Conservation (phyloP, 2,797 vertebrate species). For the Tenualosa ilisha region DNA sequence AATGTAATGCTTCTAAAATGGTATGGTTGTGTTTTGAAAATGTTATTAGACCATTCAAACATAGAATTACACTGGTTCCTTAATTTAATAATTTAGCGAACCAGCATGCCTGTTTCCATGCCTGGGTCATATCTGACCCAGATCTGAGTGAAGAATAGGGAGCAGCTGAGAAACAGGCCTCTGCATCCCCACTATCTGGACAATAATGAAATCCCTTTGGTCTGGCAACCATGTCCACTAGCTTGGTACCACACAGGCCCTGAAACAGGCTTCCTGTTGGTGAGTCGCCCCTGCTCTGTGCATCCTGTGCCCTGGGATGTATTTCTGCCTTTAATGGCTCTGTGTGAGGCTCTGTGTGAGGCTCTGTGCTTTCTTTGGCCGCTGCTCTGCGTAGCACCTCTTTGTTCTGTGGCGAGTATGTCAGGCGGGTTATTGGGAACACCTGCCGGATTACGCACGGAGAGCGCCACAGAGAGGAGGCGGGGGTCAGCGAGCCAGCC, state of each 20-base stretch:
- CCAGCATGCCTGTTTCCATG: not conserved
- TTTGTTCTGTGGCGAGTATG: constrained; percentile 59
- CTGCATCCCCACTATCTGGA: not conserved
- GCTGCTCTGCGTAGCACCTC: constrained; percentile 39
- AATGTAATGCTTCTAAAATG: not conserved
- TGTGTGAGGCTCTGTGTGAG: not conserved
- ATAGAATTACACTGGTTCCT: not conserved
- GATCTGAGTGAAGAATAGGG: not conserved
- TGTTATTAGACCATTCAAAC: not conserved
- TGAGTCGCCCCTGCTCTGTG: not conserved
- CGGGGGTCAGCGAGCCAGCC: constrained; percentile 53
- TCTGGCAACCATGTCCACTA: not conserved
- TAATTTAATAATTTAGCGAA: not conserved
- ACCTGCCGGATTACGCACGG: constrained; percentile 71
- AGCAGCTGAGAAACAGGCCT: not conserved
- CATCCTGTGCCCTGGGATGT: constrained; percentile 25
- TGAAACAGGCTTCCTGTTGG: not conserved
- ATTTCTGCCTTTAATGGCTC: constrained; percentile 52
- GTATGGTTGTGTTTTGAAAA: not conserved
- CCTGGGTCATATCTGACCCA: not conserved
- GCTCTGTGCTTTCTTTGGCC: constrained; percentile 66
- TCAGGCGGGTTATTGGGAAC: constrained; percentile 65
- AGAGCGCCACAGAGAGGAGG: constrained; percentile 49
- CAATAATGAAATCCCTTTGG: not conserved
- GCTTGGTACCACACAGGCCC: not conserved